Conservation (phyloP, 2,113 vertebrate genomes). For the Poeciliopsis retropinna region DNA sequence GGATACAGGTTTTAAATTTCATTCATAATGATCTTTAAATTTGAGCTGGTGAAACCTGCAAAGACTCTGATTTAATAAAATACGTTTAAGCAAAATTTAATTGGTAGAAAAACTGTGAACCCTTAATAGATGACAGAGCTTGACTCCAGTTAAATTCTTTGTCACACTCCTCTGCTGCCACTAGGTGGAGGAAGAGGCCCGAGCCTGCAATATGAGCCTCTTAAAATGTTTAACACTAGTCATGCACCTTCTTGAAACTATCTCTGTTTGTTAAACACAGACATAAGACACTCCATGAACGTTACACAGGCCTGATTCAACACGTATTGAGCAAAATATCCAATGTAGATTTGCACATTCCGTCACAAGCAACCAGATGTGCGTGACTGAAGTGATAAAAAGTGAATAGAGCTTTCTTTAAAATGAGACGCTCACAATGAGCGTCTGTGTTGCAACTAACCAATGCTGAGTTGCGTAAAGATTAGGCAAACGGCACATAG, state of each 20-base stretch:
- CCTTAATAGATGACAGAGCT: neutral
- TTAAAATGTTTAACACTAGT: slow-evolving; percentile 12
- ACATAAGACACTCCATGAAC: slow-evolving; percentile 14
- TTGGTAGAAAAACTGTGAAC: too few relatives aligned
- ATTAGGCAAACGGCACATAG: slow-evolving; percentile 1
- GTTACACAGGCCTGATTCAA: slow-evolving; percentile 25
- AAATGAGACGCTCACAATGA: slow-evolving; percentile 44
- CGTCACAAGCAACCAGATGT: slow-evolving; percentile 40
- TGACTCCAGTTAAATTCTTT: neutral
- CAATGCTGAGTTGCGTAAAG: slow-evolving; percentile 18
- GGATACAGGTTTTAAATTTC: too few relatives aligned
- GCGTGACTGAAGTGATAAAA: slow-evolving; percentile 24
- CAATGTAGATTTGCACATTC: slow-evolving; percentile 18
- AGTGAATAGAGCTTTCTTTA: slow-evolving; percentile 34
- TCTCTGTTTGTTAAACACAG: slow-evolving; percentile 1
- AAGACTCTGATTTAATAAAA: neutral
- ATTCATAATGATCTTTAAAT: too few relatives aligned
- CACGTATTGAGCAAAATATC: neutral
- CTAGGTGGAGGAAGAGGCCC: slow-evolving; percentile 50
- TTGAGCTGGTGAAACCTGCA: too few relatives aligned
- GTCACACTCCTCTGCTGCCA: slow-evolving; percentile 20
- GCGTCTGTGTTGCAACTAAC: slow-evolving; percentile 9
- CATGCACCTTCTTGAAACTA: neutral
- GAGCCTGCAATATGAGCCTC: slow-evolving; percentile 5
- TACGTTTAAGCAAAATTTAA: neutral